Evolutionary conservation across 2,888 invertebrate genomes (phyloP).

Genomic region (Dryobotodes eremita): DNA sequence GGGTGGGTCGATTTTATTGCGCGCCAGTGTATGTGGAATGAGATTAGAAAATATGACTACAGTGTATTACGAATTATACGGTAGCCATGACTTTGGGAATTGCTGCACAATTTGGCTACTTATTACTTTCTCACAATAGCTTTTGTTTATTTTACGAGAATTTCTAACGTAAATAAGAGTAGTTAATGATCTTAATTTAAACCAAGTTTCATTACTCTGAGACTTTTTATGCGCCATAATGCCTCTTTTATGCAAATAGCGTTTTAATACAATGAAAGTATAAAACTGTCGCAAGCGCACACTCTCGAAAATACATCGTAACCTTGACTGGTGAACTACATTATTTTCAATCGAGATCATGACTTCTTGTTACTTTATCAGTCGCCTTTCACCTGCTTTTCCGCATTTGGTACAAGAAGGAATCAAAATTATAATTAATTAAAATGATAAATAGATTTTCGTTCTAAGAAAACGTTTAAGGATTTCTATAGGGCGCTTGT

Average conservation of each 20-base stretch:
- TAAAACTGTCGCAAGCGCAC: background rate
- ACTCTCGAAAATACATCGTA: constrained; percentile 30
- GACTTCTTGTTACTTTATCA: background rate
- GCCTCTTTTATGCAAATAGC: constrained; percentile 11
- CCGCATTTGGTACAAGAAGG: background rate
- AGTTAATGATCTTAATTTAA: constrained; percentile 24
- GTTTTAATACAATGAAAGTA: constrained; percentile 29
- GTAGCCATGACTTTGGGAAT: constrained; percentile 40
- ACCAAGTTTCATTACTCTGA: constrained; percentile 6
- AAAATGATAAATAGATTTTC: background rate
- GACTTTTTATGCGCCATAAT: constrained; percentile 2
- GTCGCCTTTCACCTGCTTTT: constrained; percentile 19
- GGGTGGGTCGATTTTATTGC: no score
- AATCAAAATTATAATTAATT: background rate
- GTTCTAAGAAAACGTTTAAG: background rate
- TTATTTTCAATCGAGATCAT: background rate
- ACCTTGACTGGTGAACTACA: constrained; percentile 35
- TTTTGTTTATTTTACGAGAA: constrained; percentile 21
- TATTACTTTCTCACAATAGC: constrained; percentile 30
- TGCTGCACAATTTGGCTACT: background rate
- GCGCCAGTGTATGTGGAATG: constrained; percentile 48
- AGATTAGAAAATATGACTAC: constrained; percentile 50
- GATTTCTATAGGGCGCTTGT: background rate
- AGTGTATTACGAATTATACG: constrained; percentile 46
- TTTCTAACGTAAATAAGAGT: constrained; percentile 18